phyloP scores from a whole-genome alignment of 2,797 vertebrate genomes.

The Danio kyathit region DNA sequence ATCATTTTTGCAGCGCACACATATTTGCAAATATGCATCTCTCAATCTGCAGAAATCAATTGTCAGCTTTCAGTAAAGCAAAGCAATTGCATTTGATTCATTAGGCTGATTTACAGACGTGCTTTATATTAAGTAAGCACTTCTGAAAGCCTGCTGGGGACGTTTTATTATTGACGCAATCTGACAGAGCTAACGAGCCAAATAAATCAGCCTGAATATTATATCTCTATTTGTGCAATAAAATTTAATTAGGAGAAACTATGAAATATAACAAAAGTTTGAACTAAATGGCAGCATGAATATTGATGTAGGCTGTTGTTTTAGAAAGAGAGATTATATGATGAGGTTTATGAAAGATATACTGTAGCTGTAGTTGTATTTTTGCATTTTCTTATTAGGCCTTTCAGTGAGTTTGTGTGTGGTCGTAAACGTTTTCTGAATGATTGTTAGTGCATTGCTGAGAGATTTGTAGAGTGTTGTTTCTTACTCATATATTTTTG shows the following conservation, averaged over 20 bases:
- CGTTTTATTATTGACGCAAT: conserved; percentile 53
- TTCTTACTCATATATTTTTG: neutral
- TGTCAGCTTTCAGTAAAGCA: conserved; percentile 53
- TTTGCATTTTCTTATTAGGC: neutral
- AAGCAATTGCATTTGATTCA: conserved; percentile 58
- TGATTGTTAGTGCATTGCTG: neutral
- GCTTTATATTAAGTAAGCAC: conserved; percentile 57
- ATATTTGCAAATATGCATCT: conserved; percentile 46
- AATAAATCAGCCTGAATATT: conserved; percentile 54
- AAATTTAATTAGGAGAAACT: conserved; percentile 11
- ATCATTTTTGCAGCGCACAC: conserved; percentile 20
- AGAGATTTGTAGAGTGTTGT: neutral
- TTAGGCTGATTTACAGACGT: conserved; percentile 58
- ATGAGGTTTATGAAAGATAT: neutral
- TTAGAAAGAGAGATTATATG: neutral
- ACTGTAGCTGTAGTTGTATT: neutral
- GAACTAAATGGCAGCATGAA: conserved; percentile 3
- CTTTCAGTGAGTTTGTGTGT: too few relatives aligned
- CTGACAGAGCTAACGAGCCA: conserved; percentile 56
- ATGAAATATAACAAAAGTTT: conserved; percentile 12
- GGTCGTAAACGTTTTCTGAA: too few relatives aligned
- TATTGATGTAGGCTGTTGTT: conserved; percentile 10
- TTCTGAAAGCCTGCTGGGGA: conserved; percentile 58
- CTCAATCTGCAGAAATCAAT: conserved; percentile 49
- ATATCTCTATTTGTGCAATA: conserved; percentile 33